Evolutionary conservation across 35 echinoderm and acorn worm species (phyloP).

Genomic region (Apostichopus japonicus): DNA sequence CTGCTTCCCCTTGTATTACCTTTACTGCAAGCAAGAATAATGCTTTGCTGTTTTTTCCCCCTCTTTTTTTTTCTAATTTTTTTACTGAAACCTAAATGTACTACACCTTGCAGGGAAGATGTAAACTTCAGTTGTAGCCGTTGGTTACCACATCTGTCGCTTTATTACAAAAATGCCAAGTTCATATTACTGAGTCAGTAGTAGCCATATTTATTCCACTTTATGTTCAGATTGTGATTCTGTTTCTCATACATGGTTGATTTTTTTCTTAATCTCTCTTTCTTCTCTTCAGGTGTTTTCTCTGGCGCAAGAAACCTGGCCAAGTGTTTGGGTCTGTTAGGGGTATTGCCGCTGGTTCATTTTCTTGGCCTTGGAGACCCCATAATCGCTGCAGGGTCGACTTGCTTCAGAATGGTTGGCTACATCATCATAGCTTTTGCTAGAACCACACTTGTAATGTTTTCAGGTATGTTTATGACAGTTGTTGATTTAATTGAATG

Average conservation of each 20-base stretch:
- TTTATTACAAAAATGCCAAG: background rate
- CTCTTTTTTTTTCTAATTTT: too few relatives aligned
- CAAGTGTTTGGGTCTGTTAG: constrained; percentile 58
- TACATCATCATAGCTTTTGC: constrained; percentile 83
- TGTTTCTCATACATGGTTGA: too few relatives aligned
- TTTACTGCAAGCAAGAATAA: too few relatives aligned
- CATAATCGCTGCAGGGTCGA: constrained; percentile 55
- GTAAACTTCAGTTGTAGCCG: too few relatives aligned
- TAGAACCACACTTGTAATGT: constrained; percentile 63
- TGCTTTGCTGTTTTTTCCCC: too few relatives aligned
- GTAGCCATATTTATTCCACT: background rate
- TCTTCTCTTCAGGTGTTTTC: constrained; percentile 65
- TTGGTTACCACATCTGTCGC: background rate
- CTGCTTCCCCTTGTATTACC: too few relatives aligned
- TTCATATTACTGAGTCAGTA: background rate
- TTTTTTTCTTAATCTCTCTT: too few relatives aligned
- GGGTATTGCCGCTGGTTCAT: constrained; percentile 68
- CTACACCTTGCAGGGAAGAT: too few relatives aligned
- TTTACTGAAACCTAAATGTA: too few relatives aligned
- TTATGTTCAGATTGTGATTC: background rate
- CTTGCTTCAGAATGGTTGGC: constrained; percentile 64
- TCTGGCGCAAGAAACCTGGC: constrained; percentile 69
- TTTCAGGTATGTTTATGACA: constrained; percentile 70
- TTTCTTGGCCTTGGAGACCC: constrained; percentile 57
- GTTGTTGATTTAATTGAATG: too few relatives aligned